These are phyloP conservation scores for Ataeniobius toweri DNA, from an alignment of 2,797 vertebrate species.

Conservation along the genomic window DNA sequence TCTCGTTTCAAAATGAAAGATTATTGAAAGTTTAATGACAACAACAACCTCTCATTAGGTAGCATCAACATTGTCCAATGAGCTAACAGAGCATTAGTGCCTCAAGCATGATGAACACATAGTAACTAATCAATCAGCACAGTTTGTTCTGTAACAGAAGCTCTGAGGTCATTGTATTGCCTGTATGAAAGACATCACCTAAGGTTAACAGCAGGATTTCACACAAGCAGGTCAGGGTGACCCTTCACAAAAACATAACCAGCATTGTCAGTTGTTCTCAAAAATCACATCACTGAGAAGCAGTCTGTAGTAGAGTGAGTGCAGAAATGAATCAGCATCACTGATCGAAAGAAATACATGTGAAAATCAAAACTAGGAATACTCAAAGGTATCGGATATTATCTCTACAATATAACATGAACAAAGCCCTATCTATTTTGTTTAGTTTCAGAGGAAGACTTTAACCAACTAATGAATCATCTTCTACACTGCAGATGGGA, in stretches of 20 bases:
- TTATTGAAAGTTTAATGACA: constrained; percentile 42
- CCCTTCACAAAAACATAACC: constrained; percentile 30
- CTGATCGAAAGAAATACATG: constrained; percentile 45
- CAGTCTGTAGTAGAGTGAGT: constrained; percentile 48
- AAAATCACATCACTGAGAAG: constrained; percentile 55
- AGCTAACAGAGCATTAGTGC: constrained; percentile 13
- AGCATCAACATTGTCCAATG: constrained; percentile 7
- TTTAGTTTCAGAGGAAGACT: constrained; percentile 48
- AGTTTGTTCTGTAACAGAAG: constrained; percentile 32
- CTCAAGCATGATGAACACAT: constrained; percentile 7
- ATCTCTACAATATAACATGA: constrained; percentile 43
- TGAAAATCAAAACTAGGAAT: constrained; percentile 51
- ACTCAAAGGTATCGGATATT: constrained; percentile 17
- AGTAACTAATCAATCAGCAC: constrained; percentile 18
- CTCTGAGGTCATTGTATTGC: constrained; percentile 41
- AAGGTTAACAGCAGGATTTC: constrained; percentile 32
- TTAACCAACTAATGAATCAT: constrained; percentile 36
- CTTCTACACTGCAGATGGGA: constrained; percentile 22
- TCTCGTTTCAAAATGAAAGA: constrained; percentile 24
- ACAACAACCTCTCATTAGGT: constrained; percentile 17
- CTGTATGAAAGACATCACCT: constrained; percentile 32
- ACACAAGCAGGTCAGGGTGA: constrained; percentile 20
- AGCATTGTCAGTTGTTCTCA: constrained; percentile 29
- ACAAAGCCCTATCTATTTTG: constrained; percentile 37
- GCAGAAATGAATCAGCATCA: constrained; percentile 59